A percentile compares a stretch with the other conserved stretches of the same genome.
These are phyloP conservation scores for Typhlichthys subterraneus DNA, from an alignment of 2,797 vertebrate species.

Conservation along the genomic window DNA sequence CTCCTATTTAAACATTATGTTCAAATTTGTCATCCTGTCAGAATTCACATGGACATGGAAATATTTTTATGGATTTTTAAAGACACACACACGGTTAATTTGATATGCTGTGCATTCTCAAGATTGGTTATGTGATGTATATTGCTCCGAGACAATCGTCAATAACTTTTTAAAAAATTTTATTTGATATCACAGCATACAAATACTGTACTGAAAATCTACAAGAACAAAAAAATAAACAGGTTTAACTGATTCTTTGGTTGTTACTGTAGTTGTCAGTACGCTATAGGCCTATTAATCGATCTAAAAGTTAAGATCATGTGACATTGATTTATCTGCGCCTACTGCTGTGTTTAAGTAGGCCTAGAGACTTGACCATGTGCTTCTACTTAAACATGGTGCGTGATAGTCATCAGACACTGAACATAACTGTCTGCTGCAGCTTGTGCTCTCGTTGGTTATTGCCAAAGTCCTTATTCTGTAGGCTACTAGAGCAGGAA, in stretches of 20 bases:
- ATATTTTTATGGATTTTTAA: slow-evolving; percentile 21
- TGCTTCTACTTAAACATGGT: slow-evolving; percentile 49
- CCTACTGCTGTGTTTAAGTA: background rate
- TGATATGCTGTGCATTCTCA: slow-evolving; percentile 40
- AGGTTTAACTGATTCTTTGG: slow-evolving; percentile 41
- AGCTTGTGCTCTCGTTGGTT: slow-evolving; percentile 44
- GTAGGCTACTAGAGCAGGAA: slow-evolving; percentile 27
- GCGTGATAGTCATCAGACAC: slow-evolving; percentile 64
- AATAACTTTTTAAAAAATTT: slow-evolving; percentile 21
- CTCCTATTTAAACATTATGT: slow-evolving; percentile 18
- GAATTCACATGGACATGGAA: slow-evolving; percentile 15
- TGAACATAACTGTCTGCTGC: slow-evolving; percentile 14
- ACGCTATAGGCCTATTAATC: no score
- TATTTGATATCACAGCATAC: slow-evolving; percentile 33
- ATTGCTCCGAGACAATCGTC: background rate
- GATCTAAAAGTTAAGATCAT: no score
- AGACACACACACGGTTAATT: slow-evolving; percentile 15
- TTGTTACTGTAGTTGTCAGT: slow-evolving; percentile 14
- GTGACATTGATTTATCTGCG: no score
- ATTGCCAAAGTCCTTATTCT: no score
- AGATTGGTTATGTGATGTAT: slow-evolving; percentile 37
- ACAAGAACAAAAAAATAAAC: slow-evolving; percentile 67
- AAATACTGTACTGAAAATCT: slow-evolving; percentile 33
- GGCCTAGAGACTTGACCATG: slow-evolving; percentile 31
- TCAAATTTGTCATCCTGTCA: no score